Conservation (phyloP, 2,888 invertebrate genomes). For the Synanthedon tipuliformis region DNA sequence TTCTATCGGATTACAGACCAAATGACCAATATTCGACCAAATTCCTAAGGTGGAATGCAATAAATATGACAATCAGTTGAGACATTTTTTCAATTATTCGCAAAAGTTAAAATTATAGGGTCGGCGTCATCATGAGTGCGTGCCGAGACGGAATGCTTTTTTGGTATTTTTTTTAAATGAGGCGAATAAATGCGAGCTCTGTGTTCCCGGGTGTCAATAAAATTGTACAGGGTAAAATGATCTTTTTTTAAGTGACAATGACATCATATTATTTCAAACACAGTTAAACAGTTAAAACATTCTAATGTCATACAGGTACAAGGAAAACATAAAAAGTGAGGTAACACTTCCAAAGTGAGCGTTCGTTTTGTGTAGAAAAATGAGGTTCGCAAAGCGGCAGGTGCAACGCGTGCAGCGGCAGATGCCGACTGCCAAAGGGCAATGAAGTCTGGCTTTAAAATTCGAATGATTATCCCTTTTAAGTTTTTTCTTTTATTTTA, state of each 20-base stretch:
- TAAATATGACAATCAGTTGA: constrained; percentile 9
- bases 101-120: constrained; percentile 35
- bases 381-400: constrained; percentile 27
- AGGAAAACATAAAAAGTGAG: constrained; percentile 14
- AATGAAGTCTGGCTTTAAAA: constrained; percentile 24
- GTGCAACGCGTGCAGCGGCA: constrained; percentile 33
- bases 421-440: constrained; percentile 28
- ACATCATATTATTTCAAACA: no score
- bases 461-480: constrained; percentile 17
- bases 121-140: constrained; percentile 14
- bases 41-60: constrained; percentile 11
- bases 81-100: constrained; percentile 8
- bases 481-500: neutral
- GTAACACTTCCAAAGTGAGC: constrained; percentile 14
- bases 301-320: constrained; percentile 13
- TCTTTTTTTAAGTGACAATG: neutral
- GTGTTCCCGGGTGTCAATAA: constrained; percentile 39
- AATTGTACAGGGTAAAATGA: constrained; percentile 18
- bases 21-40: neutral
- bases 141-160: constrained; percentile 6
- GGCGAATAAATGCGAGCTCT: constrained; percentile 14
- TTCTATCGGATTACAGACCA: no score
- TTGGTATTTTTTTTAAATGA: constrained; percentile 10
- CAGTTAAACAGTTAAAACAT: constrained; percentile 8
- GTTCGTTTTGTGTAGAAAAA: constrained; percentile 22